phyloP scores from a whole-genome alignment of 2,797 vertebrate species.

The Microctenopoma steveboyesi region DNA sequence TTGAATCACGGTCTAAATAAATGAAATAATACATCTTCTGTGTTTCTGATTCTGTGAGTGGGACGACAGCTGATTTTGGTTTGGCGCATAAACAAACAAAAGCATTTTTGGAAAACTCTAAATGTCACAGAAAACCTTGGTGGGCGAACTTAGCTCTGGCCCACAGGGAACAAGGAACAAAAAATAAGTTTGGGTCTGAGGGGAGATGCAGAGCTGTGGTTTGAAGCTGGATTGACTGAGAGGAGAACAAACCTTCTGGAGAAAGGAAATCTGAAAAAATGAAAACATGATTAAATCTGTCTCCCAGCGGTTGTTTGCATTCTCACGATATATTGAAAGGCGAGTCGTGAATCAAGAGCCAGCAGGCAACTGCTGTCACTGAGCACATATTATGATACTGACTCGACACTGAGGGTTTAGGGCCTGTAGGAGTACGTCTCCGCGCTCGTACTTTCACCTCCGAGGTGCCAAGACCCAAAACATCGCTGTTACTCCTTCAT shows the following conservation, averaged over 20 bases:
- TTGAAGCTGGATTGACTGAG: conserved; percentile 32
- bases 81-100: conserved; percentile 53
- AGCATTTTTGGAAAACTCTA: conserved; percentile 50
- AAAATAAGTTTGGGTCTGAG: background rate
- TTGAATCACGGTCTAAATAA: conserved; percentile 29
- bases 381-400: background rate
- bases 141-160: conserved; percentile 27
- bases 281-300: conserved; percentile 69
- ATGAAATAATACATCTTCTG: conserved; percentile 34
- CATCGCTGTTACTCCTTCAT: conserved; percentile 9
- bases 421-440: conserved; percentile 10
- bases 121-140: conserved; percentile 53
- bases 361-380: conserved; percentile 38
- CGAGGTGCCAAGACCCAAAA: background rate
- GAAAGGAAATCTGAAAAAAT: conserved; percentile 59
- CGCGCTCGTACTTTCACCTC: background rate
- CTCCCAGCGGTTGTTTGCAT: conserved; percentile 50
- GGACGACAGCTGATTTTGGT: conserved; percentile 57
- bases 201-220: conserved; percentile 45
- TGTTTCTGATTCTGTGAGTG: conserved; percentile 31
- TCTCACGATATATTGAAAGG: conserved; percentile 68
- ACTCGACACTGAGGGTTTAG: conserved; percentile 30
- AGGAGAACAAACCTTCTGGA: conserved; percentile 57
- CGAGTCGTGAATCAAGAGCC: conserved; percentile 44
- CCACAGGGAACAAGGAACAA: background rate